A percentile compares a stretch with the other conserved stretches of the same genome.
Conservation (phyloP, 2,888 invertebrate species). For the Punctoribates punctum region DNA sequence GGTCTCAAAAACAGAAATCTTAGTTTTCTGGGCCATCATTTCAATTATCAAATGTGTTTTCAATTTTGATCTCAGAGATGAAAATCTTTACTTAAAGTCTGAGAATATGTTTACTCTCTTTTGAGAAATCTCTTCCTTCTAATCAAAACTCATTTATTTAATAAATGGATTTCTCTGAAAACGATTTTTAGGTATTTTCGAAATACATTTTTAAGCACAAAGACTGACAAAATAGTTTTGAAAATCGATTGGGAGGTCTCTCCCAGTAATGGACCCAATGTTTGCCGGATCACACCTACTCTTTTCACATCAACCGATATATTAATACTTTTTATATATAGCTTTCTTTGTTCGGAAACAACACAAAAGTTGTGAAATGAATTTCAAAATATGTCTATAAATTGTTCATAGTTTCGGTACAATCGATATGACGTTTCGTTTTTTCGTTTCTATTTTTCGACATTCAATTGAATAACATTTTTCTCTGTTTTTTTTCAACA, state of each 20-base stretch:
- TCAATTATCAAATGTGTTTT: constrained; percentile 1
- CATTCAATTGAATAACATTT: not conserved
- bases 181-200: no score
- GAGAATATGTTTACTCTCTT: not conserved
- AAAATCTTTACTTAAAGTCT: no score
- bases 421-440: not conserved
- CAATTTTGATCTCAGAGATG: not conserved
- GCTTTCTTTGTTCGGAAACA: not conserved
- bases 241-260: not conserved
- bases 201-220: not conserved
- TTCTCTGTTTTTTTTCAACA: not conserved
- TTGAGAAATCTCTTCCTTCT: no score
- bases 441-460: not conserved
- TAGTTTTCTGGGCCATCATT: constrained; percentile 10
- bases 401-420: not conserved
- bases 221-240: not conserved
- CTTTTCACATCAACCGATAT: not conserved
- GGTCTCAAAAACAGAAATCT: not conserved
- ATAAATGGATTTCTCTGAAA: no score
- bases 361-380: not conserved
- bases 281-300: constrained; percentile 9
- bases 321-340: not conserved
- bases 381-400: not conserved
- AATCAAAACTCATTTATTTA: no score
- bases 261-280: not conserved